Evolutionary conservation across 2,113 vertebrate genomes (phyloP).

Genomic region (Sterna hirundo): DNA sequence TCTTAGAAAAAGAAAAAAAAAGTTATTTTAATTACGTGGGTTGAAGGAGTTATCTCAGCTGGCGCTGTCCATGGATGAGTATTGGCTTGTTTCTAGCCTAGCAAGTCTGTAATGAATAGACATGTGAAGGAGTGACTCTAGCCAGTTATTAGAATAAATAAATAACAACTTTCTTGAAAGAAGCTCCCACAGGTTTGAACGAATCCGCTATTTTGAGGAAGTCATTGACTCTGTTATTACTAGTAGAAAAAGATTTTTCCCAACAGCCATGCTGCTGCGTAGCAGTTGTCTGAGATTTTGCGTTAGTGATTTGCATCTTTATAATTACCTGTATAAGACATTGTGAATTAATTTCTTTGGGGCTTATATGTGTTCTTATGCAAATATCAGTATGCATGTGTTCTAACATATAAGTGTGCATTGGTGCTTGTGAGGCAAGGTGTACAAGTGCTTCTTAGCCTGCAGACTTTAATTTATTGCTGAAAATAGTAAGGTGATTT

Average conservation of each 20-base stretch:
- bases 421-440: not conserved
- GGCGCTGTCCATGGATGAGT: not conserved
- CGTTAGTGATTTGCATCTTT: not conserved
- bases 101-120: not conserved
- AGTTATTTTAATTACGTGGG: not conserved
- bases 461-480: conserved; percentile 13
- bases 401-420: not conserved
- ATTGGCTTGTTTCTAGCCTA: not conserved
- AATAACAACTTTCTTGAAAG: not conserved
- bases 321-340: not conserved
- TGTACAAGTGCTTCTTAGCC: not conserved
- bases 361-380: not conserved
- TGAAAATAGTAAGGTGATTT: conserved; percentile 37
- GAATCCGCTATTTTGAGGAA: fast-evolving
- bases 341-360: not conserved
- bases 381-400: fast-evolving
- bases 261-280: not conserved
- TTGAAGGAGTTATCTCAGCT: not conserved
- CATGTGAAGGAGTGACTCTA: not conserved
- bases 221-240: not conserved
- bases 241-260: not conserved
- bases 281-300: not conserved
- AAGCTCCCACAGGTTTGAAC: fast-evolving
- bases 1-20: not conserved
- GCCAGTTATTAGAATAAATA: not conserved